Evolutionary conservation across 1,140 invertebrate genomes (phyloP), one percentile per base, ranked within the genome.

Genomic region (Cydia strobilella): DNA sequence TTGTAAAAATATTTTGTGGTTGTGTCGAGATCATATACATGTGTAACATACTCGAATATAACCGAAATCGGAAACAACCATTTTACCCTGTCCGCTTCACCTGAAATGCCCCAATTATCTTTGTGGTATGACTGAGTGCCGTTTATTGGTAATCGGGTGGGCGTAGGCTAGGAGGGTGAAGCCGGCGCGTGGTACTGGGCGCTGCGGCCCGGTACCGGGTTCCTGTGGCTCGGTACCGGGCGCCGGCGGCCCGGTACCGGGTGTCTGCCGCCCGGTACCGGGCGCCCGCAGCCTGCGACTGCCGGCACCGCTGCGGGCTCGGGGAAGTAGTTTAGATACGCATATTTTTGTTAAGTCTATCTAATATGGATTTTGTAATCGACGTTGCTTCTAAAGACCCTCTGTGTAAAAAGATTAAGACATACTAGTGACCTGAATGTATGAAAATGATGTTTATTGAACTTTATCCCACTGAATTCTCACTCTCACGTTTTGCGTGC

Each of bases 371-470:
- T 93, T 91, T 91, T 93, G 89, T 91, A 93, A 93, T 90, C 86
- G 87, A 91, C 89, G 89, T 93, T 90, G 91, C 90, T 93, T 93
- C 91, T 92, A 85, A 91, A 93, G 87, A 90, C 86, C 88, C 86
- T 93, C 88, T 93, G 88, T 93, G 89, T 93, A 93, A 90, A 92
- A 92, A 93, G 85, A 78, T 77, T 83, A 91, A 91, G 87, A 93
- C 90, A 90, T 90, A 93, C 91, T 91, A 93, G 91, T 93, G 91
- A 93, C 90, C 91, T 93, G 91, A 93, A 91, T 88, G 85, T 90
- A 90, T 89, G 90, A 90, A 90, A 69, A 87, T 87, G 86, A 86
- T 90, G 87, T 87, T 74, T 89, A 84, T 84, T 82, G 82, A 87
- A 76, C 85, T 89, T 84, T 86, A 88, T 88, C 88, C 88, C 88